phyloP scores from a whole-genome alignment of 2,797 vertebrate genomes.

The Phrynocephalus forsythii region DNA sequence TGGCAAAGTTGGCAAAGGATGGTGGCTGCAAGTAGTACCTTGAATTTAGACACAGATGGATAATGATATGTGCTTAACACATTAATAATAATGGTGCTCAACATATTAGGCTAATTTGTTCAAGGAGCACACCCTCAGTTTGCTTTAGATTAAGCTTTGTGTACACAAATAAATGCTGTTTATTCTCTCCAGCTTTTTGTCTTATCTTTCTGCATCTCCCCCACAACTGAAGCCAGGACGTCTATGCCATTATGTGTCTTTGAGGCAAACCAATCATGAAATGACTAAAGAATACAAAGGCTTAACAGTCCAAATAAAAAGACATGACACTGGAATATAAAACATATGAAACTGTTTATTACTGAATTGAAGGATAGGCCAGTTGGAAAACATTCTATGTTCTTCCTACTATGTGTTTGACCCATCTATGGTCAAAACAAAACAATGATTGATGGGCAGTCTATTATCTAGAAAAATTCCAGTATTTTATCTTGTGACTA shows the following conservation, averaged over 20 bases:
- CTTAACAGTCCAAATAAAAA: constrained; percentile 46
- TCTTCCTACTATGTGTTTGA: constrained; percentile 58
- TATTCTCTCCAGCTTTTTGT: too few relatives aligned
- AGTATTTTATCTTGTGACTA: constrained; percentile 47
- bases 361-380: constrained; percentile 67
- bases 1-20: too few relatives aligned
- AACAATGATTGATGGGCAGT: constrained; percentile 66
- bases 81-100: too few relatives aligned
- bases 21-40: too few relatives aligned
- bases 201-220: too few relatives aligned
- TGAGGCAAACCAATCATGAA: constrained; percentile 50
- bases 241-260: constrained; percentile 40
- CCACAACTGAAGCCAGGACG: not conserved
- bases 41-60: too few relatives aligned
- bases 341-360: constrained; percentile 63
- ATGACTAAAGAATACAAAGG: constrained; percentile 46
- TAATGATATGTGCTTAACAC: too few relatives aligned
- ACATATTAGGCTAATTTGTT: too few relatives aligned
- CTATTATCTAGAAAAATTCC: constrained; percentile 67
- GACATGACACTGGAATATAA: constrained; percentile 57
- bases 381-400: constrained; percentile 60
- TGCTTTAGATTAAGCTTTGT: too few relatives aligned
- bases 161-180: too few relatives aligned
- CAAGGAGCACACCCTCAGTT: too few relatives aligned
- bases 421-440: constrained; percentile 61